Base-by-base conservation (phyloP, 2,797 vertebrate species). In the Lindbergichthys nudifrons region DNA sequence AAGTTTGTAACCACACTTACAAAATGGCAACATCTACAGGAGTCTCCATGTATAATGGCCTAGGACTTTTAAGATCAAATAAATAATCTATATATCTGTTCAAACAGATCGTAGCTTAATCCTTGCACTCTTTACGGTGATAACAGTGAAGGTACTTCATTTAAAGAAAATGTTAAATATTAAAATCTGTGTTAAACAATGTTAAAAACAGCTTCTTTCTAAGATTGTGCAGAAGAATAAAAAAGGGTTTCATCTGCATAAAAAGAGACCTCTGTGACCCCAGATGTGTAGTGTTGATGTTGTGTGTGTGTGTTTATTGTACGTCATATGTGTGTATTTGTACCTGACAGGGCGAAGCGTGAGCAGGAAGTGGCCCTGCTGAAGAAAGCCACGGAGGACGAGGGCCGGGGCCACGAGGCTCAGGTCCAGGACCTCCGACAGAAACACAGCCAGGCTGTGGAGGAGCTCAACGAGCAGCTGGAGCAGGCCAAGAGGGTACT, bases 341-440 rank as follows among this genome's bases (percentile, higher is more conserved):
- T 16, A 50, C 3, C 42, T 12, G 19, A 1, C 81, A 95, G 98
- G 80, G 96, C 96, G 1, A 98, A 98, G 92, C 94, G 97, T 42
- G 97, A 99, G 77, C 98, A 98, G 87, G 97, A 99, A 69, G 97
- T 99, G 77, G 95, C 95, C 0, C 88, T 96, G 82, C 87, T 99
- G 82, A 99, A 98, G 91, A 96, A 83, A 81, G 94, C 96, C 3
- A 94, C 99, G 82, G 98, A 99, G 0, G 97, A 99, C 10, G 97
- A 99, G 90, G 95, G 95, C 0, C 93, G 96, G 15, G 94, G 90
- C 76, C 97, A 98, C 0, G 97, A 99, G 82, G 95, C 96, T 4
- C 97, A 97, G 75, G 92, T 99, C 47, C 98, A 99, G 77, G 97
- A 99, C 63, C 96, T 99, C 95, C 93, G 97, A 78, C 97, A 97